These are phyloP conservation scores for Zelostemma sp. DNA, from an alignment of 1,140 invertebrate genomes.

Conservation along the genomic window DNA sequence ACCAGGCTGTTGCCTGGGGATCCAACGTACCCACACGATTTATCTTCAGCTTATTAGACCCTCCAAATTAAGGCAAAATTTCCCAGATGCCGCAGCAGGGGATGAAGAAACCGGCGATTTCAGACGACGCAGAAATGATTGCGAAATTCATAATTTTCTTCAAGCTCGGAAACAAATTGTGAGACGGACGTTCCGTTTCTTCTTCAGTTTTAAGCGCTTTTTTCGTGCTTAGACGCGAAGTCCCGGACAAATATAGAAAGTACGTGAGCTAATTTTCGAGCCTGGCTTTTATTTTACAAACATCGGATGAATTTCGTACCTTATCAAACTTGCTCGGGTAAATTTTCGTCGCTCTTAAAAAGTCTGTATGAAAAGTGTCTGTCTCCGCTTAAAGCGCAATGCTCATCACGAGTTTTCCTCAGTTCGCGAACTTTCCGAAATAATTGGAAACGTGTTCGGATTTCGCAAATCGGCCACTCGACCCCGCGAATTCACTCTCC, in stretches of 20 bases:
- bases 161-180: too few species aligned
- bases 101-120: not conserved
- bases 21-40: not conserved
- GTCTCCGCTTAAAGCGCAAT: not conserved
- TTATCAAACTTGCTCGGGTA: not conserved
- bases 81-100: not conserved
- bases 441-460: conserved; percentile 3
- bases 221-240: too few species aligned
- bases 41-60: not conserved
- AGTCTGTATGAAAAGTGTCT: not conserved
- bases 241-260: too few species aligned
- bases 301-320: not conserved
- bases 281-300: not conserved
- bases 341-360: not conserved
- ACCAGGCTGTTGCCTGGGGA: not conserved
- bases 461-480: not conserved
- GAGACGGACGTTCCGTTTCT: too few species aligned
- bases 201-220: too few species aligned
- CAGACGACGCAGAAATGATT: not conserved
- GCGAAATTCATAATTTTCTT: not conserved
- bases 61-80: conserved; percentile 1
- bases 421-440: not conserved
- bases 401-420: not conserved
- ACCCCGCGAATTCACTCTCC: too few species aligned
- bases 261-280: not conserved